A percentile compares a stretch with the other conserved stretches of the same genome.
phyloP scores from a whole-genome alignment of 2,113 vertebrate species.

The Isurus oxyrinchus region DNA sequence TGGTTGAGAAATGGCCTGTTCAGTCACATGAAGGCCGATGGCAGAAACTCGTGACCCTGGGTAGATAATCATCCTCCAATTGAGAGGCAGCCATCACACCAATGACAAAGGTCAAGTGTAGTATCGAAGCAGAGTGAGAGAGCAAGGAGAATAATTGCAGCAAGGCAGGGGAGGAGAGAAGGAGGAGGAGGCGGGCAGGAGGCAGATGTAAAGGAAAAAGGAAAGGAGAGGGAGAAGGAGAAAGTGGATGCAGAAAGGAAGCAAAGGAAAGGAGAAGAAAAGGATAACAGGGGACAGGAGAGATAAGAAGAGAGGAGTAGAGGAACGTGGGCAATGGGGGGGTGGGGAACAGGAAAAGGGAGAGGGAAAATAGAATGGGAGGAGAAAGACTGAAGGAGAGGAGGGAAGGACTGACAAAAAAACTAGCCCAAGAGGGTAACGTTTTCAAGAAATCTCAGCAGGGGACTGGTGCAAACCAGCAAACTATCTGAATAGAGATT shows the following conservation, averaged over 20 bases:
- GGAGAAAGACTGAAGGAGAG: background rate
- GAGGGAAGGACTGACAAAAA: background rate
- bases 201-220: background rate
- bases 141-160: background rate
- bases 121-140: background rate
- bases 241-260: background rate
- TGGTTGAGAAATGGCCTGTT: background rate
- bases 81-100: too few species aligned
- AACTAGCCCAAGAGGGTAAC: background rate
- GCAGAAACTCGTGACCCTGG: background rate
- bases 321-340: background rate
- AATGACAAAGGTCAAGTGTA: background rate
- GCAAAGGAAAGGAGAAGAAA: background rate
- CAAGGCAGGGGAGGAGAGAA: background rate
- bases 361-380: background rate
- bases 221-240: background rate
- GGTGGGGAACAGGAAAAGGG: background rate
- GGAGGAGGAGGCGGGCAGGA: background rate
- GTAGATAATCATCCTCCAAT: too few species aligned
- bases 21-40: background rate
- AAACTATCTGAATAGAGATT: background rate
- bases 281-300: background rate
- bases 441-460: background rate
- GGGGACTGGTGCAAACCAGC: background rate
- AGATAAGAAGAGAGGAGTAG: background rate